Evolutionary conservation across 2,797 vertebrate genomes (phyloP).

Genomic region (Pseudochaenichthys georgianus): DNA sequence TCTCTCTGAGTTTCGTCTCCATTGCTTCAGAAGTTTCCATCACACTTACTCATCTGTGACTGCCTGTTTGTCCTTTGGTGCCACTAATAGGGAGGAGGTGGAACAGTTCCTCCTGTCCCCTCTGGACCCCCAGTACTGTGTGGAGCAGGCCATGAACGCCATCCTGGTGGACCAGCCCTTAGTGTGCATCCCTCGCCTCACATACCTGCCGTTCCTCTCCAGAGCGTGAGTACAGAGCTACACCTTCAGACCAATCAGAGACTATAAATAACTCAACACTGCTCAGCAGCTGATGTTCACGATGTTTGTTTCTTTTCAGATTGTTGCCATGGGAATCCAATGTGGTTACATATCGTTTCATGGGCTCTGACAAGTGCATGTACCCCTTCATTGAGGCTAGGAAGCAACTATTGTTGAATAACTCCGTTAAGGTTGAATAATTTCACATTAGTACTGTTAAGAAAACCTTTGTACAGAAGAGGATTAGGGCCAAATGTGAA

Average conservation of each 20-base stretch:
- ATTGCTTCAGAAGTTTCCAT: no score
- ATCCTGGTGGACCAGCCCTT: constrained; percentile 76
- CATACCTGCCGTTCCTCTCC: constrained; percentile 72
- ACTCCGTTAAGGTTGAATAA: constrained; percentile 36
- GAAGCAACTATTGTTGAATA: constrained; percentile 45
- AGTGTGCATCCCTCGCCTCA: constrained; percentile 74
- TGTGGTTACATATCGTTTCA: constrained; percentile 68
- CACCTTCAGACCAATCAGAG: not conserved
- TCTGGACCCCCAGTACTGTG: constrained; percentile 75
- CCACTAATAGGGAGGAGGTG: constrained; percentile 67
- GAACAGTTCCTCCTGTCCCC: constrained; percentile 62
- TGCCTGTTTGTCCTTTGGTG: constrained; percentile 18
- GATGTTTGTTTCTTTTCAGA: constrained; percentile 47
- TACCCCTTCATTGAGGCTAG: constrained; percentile 72
- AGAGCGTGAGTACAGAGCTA: constrained; percentile 61
- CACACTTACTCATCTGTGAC: not conserved
- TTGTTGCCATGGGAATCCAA: constrained; percentile 79
- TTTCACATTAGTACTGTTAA: not conserved
- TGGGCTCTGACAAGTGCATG: constrained; percentile 81
- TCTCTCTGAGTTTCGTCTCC: no score
- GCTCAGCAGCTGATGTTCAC: not conserved
- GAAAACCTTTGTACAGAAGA: not conserved
- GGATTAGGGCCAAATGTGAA: no score
- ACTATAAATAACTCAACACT: not conserved
- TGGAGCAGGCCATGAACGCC: constrained; percentile 78